A percentile compares a stretch with the other conserved stretches of the same genome.
Conservation (phyloP, 2,888 invertebrate genomes). For the Hypomecis punctinalis region DNA sequence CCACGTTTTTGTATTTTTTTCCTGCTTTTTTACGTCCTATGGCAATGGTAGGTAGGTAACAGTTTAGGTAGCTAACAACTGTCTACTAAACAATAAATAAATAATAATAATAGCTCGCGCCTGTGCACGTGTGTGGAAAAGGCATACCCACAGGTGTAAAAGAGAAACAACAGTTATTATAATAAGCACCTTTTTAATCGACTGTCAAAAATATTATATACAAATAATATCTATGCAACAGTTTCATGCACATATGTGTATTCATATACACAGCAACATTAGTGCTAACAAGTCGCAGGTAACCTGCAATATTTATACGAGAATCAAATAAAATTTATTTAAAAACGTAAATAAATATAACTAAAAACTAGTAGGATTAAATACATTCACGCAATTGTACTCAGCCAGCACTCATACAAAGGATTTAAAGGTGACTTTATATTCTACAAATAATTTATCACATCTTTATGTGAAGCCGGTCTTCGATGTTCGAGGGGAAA, state of each 20-base stretch:
- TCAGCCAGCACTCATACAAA: conserved; percentile 65
- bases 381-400: conserved; percentile 78
- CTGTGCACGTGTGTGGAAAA: neutral
- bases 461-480: conserved; percentile 49
- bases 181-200: conserved; percentile 83
- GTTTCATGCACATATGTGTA: conserved; percentile 59
- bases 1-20: too few relatives aligned
- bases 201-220: conserved; percentile 79
- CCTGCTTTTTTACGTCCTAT: too few relatives aligned
- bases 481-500: conserved; percentile 42
- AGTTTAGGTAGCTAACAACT: too few relatives aligned
- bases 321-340: conserved; percentile 66
- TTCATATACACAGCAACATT: conserved; percentile 61
- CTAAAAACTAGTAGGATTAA: conserved; percentile 78
- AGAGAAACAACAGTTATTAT: conserved; percentile 43
- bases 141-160: neutral
- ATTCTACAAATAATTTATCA: conserved; percentile 62
- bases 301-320: conserved; percentile 64
- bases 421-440: conserved; percentile 60
- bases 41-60: too few relatives aligned
- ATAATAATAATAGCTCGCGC: too few relatives aligned
- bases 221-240: conserved; percentile 75
- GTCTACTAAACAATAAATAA: too few relatives aligned
- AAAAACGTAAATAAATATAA: conserved; percentile 69
- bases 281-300: conserved; percentile 68